phyloP scores from a whole-genome alignment of 1,140 invertebrate genomes.

The Eufriesea mexicana region DNA sequence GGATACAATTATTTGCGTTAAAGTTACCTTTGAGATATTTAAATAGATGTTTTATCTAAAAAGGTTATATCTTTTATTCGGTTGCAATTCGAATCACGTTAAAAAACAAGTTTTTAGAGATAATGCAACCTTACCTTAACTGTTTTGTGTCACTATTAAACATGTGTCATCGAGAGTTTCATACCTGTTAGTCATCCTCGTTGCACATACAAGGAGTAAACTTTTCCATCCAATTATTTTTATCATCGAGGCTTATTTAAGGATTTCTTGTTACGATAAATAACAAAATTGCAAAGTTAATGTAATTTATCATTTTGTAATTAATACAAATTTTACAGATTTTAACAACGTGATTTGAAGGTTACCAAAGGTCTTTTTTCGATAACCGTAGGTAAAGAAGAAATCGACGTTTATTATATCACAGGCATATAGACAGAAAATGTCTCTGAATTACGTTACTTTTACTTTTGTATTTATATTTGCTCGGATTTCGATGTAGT shows the following conservation, averaged over 20 bases:
- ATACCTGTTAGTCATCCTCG: constrained; percentile 59
- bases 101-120: not conserved
- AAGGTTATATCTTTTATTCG: not conserved
- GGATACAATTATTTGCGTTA: not conserved
- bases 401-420: constrained; percentile 52
- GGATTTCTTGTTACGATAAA: not conserved
- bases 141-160: constrained; percentile 9
- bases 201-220: constrained; percentile 46
- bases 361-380: not conserved
- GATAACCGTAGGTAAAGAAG: constrained; percentile 33
- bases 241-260: not conserved
- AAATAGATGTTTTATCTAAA: no score
- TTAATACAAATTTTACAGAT: not conserved
- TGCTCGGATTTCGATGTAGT: not conserved
- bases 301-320: not conserved
- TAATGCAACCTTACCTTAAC: constrained; percentile 4
- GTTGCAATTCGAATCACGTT: not conserved
- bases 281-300: not conserved
- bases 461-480: constrained; percentile 42
- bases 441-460: constrained; percentile 4
- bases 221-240: constrained; percentile 22
- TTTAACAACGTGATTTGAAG: not conserved
- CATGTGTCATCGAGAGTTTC: constrained; percentile 45
- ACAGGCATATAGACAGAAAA: not conserved
- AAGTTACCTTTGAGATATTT: not conserved